These are phyloP conservation scores for Lydus trimaculatus DNA, from an alignment of 2,888 invertebrate species.

Conservation along the genomic window DNA sequence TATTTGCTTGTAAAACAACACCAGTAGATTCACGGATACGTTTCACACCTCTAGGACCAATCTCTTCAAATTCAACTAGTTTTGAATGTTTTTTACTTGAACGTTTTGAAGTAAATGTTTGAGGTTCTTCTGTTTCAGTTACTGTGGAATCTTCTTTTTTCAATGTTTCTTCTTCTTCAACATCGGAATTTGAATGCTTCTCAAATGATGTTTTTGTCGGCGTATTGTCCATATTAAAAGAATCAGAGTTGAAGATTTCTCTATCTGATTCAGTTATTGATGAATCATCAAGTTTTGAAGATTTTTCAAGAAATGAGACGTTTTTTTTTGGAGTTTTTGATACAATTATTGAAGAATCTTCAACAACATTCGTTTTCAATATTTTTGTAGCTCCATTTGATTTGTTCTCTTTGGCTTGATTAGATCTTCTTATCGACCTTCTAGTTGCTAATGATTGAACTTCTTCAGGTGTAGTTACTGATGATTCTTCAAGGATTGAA, in stretches of 20 bases:
- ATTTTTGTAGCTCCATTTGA: too few relatives aligned
- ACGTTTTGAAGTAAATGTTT: neutral
- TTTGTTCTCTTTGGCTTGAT: too few relatives aligned
- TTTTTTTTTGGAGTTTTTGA: neutral
- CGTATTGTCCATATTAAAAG: too few relatives aligned
- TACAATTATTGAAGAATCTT: too few relatives aligned
- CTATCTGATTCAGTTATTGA: too few relatives aligned
- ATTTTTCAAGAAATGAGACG: neutral
- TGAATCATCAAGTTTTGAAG: too few relatives aligned
- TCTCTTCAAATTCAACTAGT: conserved; percentile 7
- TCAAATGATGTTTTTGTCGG: neutral
- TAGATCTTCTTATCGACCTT: too few relatives aligned
- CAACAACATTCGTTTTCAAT: too few relatives aligned
- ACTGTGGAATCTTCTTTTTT: neutral
- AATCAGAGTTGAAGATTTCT: neutral
- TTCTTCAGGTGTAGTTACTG: too few relatives aligned
- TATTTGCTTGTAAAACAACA: conserved; percentile 45
- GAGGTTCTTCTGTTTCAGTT: neutral
- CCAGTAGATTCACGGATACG: conserved; percentile 43
- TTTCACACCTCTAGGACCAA: conserved; percentile 8
- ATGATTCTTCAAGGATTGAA: neutral
- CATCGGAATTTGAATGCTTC: neutral
- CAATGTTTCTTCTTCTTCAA: too few relatives aligned
- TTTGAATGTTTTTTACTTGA: neutral
- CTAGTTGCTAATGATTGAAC: too few relatives aligned